phyloP scores from a whole-genome alignment of 2,113 vertebrate genomes.

The Tupaia tana region DNA sequence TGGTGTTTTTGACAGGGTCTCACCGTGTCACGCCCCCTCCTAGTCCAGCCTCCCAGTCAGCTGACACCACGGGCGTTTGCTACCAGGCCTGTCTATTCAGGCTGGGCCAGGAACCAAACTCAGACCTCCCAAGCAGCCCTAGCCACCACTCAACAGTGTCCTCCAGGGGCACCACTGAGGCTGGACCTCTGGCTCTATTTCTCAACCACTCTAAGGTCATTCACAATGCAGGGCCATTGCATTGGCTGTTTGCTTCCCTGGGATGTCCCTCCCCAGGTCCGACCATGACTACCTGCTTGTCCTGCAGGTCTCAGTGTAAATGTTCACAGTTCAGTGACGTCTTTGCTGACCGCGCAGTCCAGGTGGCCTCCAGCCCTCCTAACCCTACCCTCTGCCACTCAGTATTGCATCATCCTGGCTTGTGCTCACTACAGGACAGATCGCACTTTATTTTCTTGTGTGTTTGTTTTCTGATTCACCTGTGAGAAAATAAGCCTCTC shows the following conservation, averaged over 20 bases:
- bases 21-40: too few relatives aligned
- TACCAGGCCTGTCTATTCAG: too few relatives aligned
- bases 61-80: too few relatives aligned
- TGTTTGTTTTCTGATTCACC: background rate
- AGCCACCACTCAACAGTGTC: too few relatives aligned
- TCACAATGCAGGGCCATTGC: background rate
- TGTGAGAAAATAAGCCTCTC: background rate
- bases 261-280: background rate
- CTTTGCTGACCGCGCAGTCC: background rate
- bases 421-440: background rate
- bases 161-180: too few relatives aligned
- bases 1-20: too few relatives aligned
- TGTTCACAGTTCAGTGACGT: background rate
- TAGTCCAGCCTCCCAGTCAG: too few relatives aligned
- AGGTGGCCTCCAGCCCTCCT: background rate
- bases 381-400: rapidly evolving
- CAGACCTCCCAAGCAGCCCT: too few relatives aligned
- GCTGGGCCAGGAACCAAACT: too few relatives aligned
- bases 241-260: background rate
- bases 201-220: background rate
- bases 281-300: background rate
- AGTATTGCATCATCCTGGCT: background rate
- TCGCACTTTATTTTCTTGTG: background rate
- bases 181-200: too few relatives aligned
- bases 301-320: background rate